Evolutionary conservation across 2,888 invertebrate genomes (phyloP).

Genomic region (Ophioninae sp.): DNA sequence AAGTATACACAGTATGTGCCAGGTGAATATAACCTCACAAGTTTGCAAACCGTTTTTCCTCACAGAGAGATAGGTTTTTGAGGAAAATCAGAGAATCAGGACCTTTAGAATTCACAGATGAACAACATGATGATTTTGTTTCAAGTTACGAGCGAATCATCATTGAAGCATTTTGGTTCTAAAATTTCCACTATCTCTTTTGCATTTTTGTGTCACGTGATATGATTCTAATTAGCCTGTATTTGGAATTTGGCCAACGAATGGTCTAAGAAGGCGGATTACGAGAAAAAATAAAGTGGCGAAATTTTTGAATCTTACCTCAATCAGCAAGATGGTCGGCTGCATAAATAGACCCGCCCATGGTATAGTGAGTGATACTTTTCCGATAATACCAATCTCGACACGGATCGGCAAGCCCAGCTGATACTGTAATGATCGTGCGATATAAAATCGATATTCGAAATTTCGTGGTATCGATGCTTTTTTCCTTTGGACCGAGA

Average conservation of each 20-base stretch:
- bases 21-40: no score
- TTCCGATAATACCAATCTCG: slow-evolving; percentile 90
- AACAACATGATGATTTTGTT: no score
- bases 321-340: slow-evolving; percentile 87
- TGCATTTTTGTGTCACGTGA: no score
- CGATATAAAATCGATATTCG: background rate
- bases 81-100: no score
- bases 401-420: slow-evolving; percentile 91
- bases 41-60: no score
- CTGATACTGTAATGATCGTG: slow-evolving; percentile 84
- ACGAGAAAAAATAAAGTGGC: slow-evolving; percentile 14
- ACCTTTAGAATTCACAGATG: no score
- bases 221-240: background rate
- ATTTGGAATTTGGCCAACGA: slow-evolving; percentile 5
- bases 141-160: no score
- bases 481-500: background rate
- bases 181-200: no score
- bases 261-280: background rate
- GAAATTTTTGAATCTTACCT: slow-evolving; percentile 78
- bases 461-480: background rate
- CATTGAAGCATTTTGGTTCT: no score
- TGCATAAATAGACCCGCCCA: slow-evolving; percentile 90
- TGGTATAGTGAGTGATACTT: slow-evolving; percentile 88
- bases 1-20: no score
- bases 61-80: no score